phyloP scores from a whole-genome alignment of 2,888 invertebrate species.

The Diadegma fenestrale region DNA sequence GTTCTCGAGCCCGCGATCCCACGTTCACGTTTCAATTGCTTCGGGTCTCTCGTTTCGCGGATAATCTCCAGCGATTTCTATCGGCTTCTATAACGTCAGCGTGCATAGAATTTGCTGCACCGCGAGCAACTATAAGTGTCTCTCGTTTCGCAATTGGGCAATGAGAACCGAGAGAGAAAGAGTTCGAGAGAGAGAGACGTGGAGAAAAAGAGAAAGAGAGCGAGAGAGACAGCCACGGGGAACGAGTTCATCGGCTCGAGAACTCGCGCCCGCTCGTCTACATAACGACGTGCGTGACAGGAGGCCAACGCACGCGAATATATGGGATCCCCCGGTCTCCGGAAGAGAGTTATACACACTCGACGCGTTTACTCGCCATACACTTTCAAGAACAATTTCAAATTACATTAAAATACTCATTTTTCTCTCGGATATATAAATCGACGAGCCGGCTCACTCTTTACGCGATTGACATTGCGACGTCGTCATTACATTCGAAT shows the following conservation, averaged over 20 bases:
- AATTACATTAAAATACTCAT: conserved; percentile 6
- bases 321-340: conserved; percentile 44
- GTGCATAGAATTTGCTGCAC: conserved; percentile 42
- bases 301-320: conserved; percentile 61
- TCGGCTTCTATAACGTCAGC: conserved; percentile 47
- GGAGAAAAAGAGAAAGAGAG: conserved; percentile 1
- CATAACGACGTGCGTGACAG: conserved; percentile 65
- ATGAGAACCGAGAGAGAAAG: conserved; percentile 35
- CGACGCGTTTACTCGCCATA: conserved; percentile 38
- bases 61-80: conserved; percentile 63
- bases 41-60: conserved; percentile 52
- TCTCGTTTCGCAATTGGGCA: conserved; percentile 65
- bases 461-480: conserved; percentile 8
- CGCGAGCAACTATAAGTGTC: conserved; percentile 40
- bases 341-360: conserved; percentile 64
- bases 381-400: conserved; percentile 28
- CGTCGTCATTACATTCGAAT: not conserved
- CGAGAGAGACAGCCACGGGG: not conserved
- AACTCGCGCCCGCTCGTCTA: conserved; percentile 47
- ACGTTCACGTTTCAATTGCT: conserved; percentile 65
- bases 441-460: conserved; percentile 36
- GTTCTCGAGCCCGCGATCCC: conserved; percentile 52
- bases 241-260: conserved; percentile 54
- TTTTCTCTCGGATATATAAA: conserved; percentile 11
- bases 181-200: conserved; percentile 21